Base-by-base conservation (phyloP, 2,888 invertebrate species). In the Eupithecia subumbrata region DNA sequence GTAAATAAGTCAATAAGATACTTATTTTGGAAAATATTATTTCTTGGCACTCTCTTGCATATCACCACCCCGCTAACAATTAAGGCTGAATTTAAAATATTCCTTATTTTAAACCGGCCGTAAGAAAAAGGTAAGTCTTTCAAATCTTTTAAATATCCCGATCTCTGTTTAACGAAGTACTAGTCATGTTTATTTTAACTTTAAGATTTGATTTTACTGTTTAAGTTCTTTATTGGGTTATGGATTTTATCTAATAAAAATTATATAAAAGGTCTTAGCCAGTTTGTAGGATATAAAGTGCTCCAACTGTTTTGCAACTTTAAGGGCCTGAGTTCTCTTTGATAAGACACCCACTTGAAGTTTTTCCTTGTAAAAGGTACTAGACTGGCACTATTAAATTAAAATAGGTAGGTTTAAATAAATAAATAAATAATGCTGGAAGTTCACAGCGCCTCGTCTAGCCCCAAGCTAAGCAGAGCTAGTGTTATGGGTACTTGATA, bases 161-260 rank as follows among this genome's bases (percentile, higher is more conserved):
- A 89, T 91, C 91, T 91, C 87, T 91, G 88, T 87, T 91, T 93
- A 92, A 92, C 92, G 88, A 91, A 93, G 91, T 91, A 85, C 89
- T 84, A 82, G 82, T 89, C 87, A 87, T 92, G 88, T 93, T 93
- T 91, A 90, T 90, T 92, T 86, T 90, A 88, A 91, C 86, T 90
- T 88, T 81, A 79, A 81, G 83, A 92, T 90, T 87, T 84, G 85
- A 92, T 90, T 90, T 86, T 84, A 88, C 87, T 87, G 85, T 86
- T 86, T 82, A 87, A 88, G 83, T 90, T 86, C 79, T 81, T 88
- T 70, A 90, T 90, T 85, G 83, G 85, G 88, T 87, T 85, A 87
- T 52, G 66, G 79, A 80, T 72, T 80, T 56, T 25, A 14, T 25
- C 0, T 14, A 14, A 34, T 7, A 63, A 63, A 0, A 63, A 63